Conservation (phyloP, 2,113 vertebrate species). For the Meleagris gallopavo region DNA sequence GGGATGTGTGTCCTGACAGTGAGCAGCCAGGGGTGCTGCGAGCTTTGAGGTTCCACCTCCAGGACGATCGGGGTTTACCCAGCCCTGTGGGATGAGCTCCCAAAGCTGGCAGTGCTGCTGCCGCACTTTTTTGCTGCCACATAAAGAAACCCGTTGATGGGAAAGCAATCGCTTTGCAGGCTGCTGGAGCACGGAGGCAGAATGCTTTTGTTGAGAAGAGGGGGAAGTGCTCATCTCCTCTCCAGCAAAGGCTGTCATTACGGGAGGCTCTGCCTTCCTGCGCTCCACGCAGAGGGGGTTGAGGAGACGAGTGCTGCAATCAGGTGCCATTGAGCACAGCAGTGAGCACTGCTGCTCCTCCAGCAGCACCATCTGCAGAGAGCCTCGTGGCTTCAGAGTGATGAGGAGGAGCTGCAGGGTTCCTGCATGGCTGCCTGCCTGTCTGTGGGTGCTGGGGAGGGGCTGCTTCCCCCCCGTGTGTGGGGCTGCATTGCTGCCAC, state of each 20-base stretch:
- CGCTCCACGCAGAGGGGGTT: background rate
- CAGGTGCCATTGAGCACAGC: background rate
- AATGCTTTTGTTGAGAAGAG: rapidly evolving
- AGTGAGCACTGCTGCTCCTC: background rate
- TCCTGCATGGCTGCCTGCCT: background rate
- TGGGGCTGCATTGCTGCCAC: background rate
- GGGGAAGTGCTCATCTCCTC: background rate
- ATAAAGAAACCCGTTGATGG: background rate
- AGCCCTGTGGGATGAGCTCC: background rate
- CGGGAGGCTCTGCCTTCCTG: background rate
- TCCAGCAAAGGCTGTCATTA: background rate
- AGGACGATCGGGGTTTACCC: rapidly evolving
- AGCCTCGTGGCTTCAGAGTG: background rate
- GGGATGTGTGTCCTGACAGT: rapidly evolving
- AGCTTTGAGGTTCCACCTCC: background rate
- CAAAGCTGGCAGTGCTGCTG: background rate
- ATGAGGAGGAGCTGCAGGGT: background rate
- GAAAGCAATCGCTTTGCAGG: no score
- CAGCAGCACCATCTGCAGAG: background rate
- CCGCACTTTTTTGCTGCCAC: background rate
- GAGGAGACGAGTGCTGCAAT: background rate
- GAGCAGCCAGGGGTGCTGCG: background rate
- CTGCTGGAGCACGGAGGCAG: rapidly evolving
- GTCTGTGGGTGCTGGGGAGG: no score
- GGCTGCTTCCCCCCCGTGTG: background rate